Percentiles rank a stretch among this genome's conserved stretches.
Conservation (phyloP, 2,888 invertebrate genomes). For the Buathra laborator region DNA sequence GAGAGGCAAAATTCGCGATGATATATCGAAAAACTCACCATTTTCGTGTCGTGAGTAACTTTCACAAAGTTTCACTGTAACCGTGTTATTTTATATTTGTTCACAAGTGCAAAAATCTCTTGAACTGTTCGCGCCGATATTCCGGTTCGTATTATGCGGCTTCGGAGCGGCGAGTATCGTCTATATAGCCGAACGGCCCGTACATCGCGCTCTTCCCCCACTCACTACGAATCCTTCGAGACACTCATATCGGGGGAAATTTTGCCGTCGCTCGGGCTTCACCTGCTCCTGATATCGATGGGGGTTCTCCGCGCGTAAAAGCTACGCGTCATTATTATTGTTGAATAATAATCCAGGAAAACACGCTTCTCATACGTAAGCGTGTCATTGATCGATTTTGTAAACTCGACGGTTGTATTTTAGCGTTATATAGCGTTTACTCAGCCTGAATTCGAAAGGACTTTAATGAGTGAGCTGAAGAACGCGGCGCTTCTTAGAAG, state of each 20-base stretch:
- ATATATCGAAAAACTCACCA: conserved; percentile 30
- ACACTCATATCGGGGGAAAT: conserved; percentile 31
- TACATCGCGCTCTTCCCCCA: conserved; percentile 2
- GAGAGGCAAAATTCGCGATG: background rate
- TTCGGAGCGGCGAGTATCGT: conserved; percentile 14
- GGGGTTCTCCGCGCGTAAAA: conserved; percentile 31
- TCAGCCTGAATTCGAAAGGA: too few relatives aligned
- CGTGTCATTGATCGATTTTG: background rate
- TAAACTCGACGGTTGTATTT: background rate
- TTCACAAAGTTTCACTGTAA: conserved; percentile 52
- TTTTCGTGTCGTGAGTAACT: conserved; percentile 18
- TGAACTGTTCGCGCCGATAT: conserved; percentile 19
- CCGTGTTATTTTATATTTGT: background rate
- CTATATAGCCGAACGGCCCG: conserved; percentile 41
- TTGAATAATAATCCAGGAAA: conserved; percentile 14
- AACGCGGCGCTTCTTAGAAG: too few relatives aligned
- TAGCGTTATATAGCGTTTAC: background rate
- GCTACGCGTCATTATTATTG: background rate
- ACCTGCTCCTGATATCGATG: background rate
- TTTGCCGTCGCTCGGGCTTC: conserved; percentile 31
- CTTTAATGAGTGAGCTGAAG: too few relatives aligned
- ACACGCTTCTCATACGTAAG: background rate
- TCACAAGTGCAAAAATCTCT: background rate
- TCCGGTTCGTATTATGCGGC: conserved; percentile 40
- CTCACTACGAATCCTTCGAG: conserved; percentile 14